phyloP scores from a whole-genome alignment of 92 coral and sea anemone genomes.

The Heteractis magnifica region DNA sequence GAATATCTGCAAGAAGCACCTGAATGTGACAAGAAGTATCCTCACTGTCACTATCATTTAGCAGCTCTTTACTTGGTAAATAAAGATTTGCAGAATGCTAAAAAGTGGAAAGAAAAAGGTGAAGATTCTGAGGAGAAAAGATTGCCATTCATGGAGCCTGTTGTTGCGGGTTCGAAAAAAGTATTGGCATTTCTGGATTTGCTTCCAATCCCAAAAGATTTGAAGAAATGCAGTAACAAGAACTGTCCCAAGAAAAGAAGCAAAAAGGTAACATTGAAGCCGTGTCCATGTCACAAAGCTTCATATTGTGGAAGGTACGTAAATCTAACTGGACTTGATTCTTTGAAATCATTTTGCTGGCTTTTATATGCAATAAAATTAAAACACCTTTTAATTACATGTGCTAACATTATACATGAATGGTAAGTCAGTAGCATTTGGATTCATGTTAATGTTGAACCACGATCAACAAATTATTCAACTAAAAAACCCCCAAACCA shows the following conservation, averaged over 20 bases:
- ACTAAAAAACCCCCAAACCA: no score
- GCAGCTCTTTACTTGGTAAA: constrained; percentile 21
- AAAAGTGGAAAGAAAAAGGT: constrained; percentile 49
- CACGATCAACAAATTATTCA: no score
- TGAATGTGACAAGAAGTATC: constrained; percentile 63
- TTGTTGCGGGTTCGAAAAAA: background rate
- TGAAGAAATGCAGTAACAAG: constrained; percentile 47
- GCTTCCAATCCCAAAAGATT: constrained; percentile 13
- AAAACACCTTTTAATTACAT: no score
- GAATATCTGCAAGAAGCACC: constrained; percentile 75
- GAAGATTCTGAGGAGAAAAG: constrained; percentile 72
- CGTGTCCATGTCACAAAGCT: constrained; percentile 38
- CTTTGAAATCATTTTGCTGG: no score
- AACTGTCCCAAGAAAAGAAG: constrained; percentile 33
- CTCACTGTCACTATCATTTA: constrained; percentile 65
- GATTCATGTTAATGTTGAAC: no score
- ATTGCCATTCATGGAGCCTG: constrained; percentile 55
- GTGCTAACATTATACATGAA: no score
- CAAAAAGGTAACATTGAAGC: constrained; percentile 5
- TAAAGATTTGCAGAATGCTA: constrained; percentile 7
- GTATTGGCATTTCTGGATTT: background rate
- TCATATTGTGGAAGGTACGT: constrained; percentile 13
- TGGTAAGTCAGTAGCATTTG: no score
- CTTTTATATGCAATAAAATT: no score
- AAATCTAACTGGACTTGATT: no score